Base-by-base conservation (phyloP, 2,888 invertebrate species). In the Spodoptera littoralis region DNA sequence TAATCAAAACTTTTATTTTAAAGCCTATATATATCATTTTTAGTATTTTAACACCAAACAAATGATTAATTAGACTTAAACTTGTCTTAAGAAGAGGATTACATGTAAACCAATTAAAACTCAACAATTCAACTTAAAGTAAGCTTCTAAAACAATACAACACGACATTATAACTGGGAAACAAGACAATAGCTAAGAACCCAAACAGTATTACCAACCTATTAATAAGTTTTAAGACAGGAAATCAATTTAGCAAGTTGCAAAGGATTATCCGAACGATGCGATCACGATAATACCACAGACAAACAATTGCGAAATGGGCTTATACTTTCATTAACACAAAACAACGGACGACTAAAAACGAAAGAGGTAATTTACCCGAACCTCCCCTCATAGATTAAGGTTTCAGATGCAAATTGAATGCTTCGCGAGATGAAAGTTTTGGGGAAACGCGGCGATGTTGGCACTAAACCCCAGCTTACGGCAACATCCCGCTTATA, bases 391-490 rank as follows among this genome's bases (percentile, higher is more conserved):
- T 75, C 59, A 68, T 65, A 86, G 88, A 87, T 88, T 87, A 88
- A 76, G 84, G 87, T 84, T 88, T 88, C 82, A 85, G 87, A 90
- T 88, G 87, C 87, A 90, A 91, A 91, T 91, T 90, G 87, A 89
- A 90, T 89, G 85, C 88, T 64, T 86, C 81, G 74, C 72, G 79
- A 82, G 83, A 87, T 84, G 86, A 86, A 90, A 88, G 84, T 89
- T 86, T 78, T 49, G 71, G 81, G 73, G 76, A 80, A 72, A 70
- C 61, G 67, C 78, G 78, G 68, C 76, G 52, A 73, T 71, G 78
- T 77, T 77, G 73, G 66, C 73, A 73, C 81, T 79, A 78, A 79
- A 73, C 74, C 82, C 79, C 70, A 83, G 84, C 82, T 84, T 81
- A 83, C 76, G 65, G 58, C 51, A 65, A 73, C 73, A 78, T 75